These are phyloP conservation scores for Pelochelys cantorii DNA, from an alignment of 2,797 vertebrate species.

Conservation along the genomic window DNA sequence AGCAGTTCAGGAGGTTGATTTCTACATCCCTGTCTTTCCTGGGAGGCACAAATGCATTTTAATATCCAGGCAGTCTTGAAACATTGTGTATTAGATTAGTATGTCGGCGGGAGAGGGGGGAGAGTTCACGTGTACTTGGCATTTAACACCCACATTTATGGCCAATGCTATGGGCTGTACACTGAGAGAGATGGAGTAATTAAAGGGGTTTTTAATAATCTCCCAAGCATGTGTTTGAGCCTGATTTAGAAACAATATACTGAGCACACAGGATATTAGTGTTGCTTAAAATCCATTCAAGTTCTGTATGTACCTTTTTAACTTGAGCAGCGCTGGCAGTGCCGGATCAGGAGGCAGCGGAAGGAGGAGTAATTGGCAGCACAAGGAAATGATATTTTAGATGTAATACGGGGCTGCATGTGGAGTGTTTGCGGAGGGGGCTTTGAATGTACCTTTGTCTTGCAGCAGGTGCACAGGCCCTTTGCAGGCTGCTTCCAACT, in stretches of 20 bases:
- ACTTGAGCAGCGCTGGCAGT: background rate
- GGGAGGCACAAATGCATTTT: constrained; percentile 20
- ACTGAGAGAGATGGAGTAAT: constrained; percentile 74
- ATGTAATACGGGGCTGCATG: constrained; percentile 42
- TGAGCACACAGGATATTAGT: constrained; percentile 34
- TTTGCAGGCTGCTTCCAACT: background rate
- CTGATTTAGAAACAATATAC: constrained; percentile 72
- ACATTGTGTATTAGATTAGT: background rate
- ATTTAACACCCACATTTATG: constrained; percentile 65
- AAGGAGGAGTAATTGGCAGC: constrained; percentile 42
- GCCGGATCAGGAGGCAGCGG: background rate
- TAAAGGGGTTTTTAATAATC: constrained; percentile 73
- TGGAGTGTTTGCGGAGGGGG: constrained; percentile 23
- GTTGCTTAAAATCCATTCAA: constrained; percentile 35
- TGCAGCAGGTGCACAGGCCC: constrained; percentile 26
- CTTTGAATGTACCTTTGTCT: constrained; percentile 61
- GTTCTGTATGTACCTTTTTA: constrained; percentile 1
- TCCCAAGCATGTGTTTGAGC: constrained; percentile 70
- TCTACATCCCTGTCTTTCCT: background rate
- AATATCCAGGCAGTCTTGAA: background rate
- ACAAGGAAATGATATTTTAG: constrained; percentile 14
- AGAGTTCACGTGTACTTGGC: constrained; percentile 50
- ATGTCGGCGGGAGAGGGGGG: background rate
- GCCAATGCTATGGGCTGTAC: constrained; percentile 56
- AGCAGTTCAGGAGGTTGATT: background rate